Conservation (phyloP, 2,888 invertebrate genomes). For the Eristalis arbustorum region DNA sequence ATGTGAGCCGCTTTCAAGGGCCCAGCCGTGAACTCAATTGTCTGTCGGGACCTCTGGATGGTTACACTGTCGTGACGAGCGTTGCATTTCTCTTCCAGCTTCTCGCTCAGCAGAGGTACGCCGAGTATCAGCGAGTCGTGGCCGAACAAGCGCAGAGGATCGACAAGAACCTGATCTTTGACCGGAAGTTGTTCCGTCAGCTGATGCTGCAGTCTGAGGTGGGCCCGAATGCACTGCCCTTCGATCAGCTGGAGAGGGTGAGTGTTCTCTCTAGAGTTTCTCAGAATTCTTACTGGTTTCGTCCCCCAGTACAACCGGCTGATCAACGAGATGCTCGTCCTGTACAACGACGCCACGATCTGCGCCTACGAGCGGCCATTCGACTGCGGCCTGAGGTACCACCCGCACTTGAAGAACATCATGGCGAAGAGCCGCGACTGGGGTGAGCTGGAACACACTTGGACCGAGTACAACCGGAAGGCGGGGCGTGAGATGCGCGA, state of each 20-base stretch:
- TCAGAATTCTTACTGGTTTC: background rate
- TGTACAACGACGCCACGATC: conserved; percentile 91
- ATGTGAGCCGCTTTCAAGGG: conserved; percentile 44
- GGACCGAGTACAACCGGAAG: conserved; percentile 94
- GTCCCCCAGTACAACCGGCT: conserved; percentile 89
- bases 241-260: conserved; percentile 91
- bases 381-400: conserved; percentile 89
- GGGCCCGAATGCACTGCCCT: conserved; percentile 90
- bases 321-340: conserved; percentile 93
- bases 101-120: conserved; percentile 89
- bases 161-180: conserved; percentile 85
- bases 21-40: conserved; percentile 47
- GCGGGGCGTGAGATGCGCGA: conserved; percentile 90
- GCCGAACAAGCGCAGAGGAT: conserved; percentile 88
- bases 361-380: conserved; percentile 93
- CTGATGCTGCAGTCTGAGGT: conserved; percentile 88
- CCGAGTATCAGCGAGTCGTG: conserved; percentile 90
- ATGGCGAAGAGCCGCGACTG: conserved; percentile 92
- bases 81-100: conserved; percentile 84
- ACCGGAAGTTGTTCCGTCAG: conserved; percentile 87
- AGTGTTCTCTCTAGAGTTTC: conserved; percentile 65
- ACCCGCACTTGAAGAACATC: conserved; percentile 88
- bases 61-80: no score
- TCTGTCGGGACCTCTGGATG: conserved; percentile 33
- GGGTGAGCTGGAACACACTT: conserved; percentile 92